These are phyloP conservation scores for Carassius auratus DNA, from an alignment of 2,113 vertebrate genomes.

Conservation along the genomic window DNA sequence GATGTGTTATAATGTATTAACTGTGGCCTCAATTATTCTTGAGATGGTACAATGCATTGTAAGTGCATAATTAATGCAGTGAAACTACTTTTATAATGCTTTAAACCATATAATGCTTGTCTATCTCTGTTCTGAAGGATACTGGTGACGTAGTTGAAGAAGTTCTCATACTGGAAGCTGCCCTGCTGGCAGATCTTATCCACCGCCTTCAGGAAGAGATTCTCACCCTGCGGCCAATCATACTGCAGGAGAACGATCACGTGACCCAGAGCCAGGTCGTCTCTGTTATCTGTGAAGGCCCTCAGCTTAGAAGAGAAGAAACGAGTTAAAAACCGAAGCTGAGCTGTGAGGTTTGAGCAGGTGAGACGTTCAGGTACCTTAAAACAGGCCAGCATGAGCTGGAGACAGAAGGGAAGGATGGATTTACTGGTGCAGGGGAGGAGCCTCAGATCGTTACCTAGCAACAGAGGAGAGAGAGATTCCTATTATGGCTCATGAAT, in stretches of 20 bases:
- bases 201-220: slow-evolving; percentile 92
- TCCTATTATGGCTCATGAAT: neutral
- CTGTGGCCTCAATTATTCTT: too few species aligned
- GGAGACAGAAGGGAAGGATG: slow-evolving; percentile 92
- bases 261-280: slow-evolving; percentile 92
- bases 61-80: too few species aligned
- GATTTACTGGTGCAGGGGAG: slow-evolving; percentile 91
- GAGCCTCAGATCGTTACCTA: slow-evolving; percentile 90
- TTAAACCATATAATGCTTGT: too few species aligned
- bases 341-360: neutral
- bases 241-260: slow-evolving; percentile 94
- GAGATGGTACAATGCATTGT: too few species aligned
- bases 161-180: slow-evolving; percentile 98
- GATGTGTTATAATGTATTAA: too few species aligned
- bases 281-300: slow-evolving; percentile 89
- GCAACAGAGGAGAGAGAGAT: neutral
- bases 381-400: slow-evolving; percentile 92
- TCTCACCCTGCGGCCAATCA: slow-evolving; percentile 94
- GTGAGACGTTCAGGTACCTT: slow-evolving; percentile 78
- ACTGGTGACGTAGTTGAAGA: slow-evolving; percentile 99
- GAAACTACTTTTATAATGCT: too few species aligned
- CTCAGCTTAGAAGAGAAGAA: slow-evolving; percentile 77
- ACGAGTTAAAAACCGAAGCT: too few species aligned
- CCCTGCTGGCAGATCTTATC: slow-evolving; percentile 96
- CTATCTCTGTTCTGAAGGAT: slow-evolving; percentile 81